Evolutionary conservation across 2,888 invertebrate species (phyloP), one percentile per base, ranked within the genome.

Genomic region (Drosophila villosipedis): DNA sequence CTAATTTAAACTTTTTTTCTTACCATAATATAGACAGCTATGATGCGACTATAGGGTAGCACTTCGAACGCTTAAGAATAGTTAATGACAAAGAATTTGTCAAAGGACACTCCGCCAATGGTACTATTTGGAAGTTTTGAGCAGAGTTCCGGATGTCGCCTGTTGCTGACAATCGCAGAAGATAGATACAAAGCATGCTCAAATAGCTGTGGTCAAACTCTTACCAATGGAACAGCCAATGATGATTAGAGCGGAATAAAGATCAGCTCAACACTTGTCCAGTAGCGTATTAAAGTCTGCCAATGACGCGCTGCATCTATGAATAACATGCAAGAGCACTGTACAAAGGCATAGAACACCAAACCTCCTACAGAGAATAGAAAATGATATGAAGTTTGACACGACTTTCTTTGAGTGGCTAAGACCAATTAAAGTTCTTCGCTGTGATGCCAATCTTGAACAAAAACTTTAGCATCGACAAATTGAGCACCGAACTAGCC

Each of bases 371-470:
- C 0, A 68, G 54, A 35, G 16, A 25, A 39, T 25, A 22, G 19
- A 4, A 12, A 33, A 41, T 25, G 4, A 0, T 0, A 39, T 25
- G 3, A n/a, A 30, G 37, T 16, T 1, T 7, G 12, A 14, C 1
- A 19, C 2, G 19, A 19, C 6, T 31, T 3, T 4, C 3, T 1
- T 16, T 1, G 12, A 16, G 5, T 16, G 16, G 9, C 10, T 1
- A 7, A n/a, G 10, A 65, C 90, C 77, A 65, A 93, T 93, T 92
- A 25, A 91, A 78, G 76, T 92, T 93, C 76, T 92, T 93, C 0
- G 93, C 87, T 58, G 88, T 87, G 9, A 93, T 69, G n/a, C 93
- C 93, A 67, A 87, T 73, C 33, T 68, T 69, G 0, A 91, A 19
- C 33, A 92, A 58, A 63, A 84, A 76, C 50, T 76, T 90, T 0